Percentiles rank a stretch among this genome's conserved stretches.
Conservation (phyloP, 1,140 invertebrate species). For the Drosophila sulfurigaster region DNA sequence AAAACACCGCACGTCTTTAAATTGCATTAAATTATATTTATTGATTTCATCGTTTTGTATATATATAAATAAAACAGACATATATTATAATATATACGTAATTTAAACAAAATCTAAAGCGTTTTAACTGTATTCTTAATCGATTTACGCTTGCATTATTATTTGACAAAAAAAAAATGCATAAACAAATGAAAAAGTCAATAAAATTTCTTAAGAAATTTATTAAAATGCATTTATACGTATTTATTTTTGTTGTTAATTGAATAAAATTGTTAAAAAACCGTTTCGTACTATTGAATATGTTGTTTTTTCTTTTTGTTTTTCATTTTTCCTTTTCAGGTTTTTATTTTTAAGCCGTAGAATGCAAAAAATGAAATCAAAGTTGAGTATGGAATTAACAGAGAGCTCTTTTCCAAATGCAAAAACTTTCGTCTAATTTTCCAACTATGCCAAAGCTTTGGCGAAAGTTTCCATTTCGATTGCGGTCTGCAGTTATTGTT, state of each 20-base stretch:
- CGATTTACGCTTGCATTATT: conserved; percentile 39
- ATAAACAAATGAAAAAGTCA: conserved; percentile 18
- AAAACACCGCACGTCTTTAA: conserved; percentile 13
- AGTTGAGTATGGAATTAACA: neutral
- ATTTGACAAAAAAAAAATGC: conserved; percentile 10
- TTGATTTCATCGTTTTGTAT: conserved; percentile 67
- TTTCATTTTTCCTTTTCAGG: too few species aligned
- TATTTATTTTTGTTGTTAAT: conserved; percentile 44
- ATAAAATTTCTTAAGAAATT: conserved; percentile 35
- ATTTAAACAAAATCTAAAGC: conserved; percentile 53
- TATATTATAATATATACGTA: conserved; percentile 42
- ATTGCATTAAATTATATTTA: conserved; percentile 82
- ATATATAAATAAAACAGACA: conserved; percentile 50
- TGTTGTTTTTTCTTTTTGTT: neutral
- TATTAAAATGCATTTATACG: conserved; percentile 59
- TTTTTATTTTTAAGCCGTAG: neutral
- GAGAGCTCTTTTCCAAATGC: neutral
- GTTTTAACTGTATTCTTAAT: conserved; percentile 34
- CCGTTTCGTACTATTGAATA: conserved; percentile 31
- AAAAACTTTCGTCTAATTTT: neutral
- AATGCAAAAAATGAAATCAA: conserved; percentile 6
- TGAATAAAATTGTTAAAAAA: conserved; percentile 39
- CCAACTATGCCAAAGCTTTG: neutral
- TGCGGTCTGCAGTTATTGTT: neutral
- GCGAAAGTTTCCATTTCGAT: neutral